These are phyloP conservation scores for Limnephilus rhombicus DNA, from an alignment of 2,888 invertebrate species.

Conservation along the genomic window DNA sequence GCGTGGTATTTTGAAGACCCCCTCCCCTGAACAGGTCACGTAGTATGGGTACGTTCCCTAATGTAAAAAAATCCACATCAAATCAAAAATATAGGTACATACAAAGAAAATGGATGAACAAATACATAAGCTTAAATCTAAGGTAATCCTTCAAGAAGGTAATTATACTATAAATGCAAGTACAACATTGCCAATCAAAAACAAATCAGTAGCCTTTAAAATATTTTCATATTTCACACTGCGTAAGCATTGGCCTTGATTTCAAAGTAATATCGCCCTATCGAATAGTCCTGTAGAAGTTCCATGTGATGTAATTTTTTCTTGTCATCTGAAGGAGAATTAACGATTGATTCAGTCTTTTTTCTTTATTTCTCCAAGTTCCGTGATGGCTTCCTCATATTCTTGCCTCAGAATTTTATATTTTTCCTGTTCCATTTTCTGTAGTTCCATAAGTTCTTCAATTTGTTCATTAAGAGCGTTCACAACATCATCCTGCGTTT, in stretches of 20 bases:
- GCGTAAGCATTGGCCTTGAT: neutral
- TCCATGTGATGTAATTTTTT: neutral
- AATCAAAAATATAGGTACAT: neutral
- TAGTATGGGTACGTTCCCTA: too few species aligned
- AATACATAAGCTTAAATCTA: neutral
- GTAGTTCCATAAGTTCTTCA: constrained; percentile 69
- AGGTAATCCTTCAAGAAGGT: neutral
- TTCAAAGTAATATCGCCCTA: neutral
- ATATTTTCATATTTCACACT: neutral
- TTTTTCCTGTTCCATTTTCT: constrained; percentile 70
- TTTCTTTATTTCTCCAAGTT: constrained; percentile 3
- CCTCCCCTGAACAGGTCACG: too few species aligned
- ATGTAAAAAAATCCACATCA: neutral
- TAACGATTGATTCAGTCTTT: constrained; percentile 9
- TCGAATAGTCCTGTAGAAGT: neutral
- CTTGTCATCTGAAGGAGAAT: neutral
- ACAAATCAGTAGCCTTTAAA: neutral
- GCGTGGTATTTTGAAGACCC: too few species aligned
- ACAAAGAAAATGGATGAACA: neutral
- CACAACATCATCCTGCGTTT: constrained; percentile 67
- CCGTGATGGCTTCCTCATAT: constrained; percentile 68
- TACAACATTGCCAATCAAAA: neutral
- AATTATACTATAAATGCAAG: too few species aligned
- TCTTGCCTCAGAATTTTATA: constrained; percentile 70
- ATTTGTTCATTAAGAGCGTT: constrained; percentile 68